Evolutionary conservation across 2,888 invertebrate species (phyloP).

Genomic region (Zhengitettix transpicula): DNA sequence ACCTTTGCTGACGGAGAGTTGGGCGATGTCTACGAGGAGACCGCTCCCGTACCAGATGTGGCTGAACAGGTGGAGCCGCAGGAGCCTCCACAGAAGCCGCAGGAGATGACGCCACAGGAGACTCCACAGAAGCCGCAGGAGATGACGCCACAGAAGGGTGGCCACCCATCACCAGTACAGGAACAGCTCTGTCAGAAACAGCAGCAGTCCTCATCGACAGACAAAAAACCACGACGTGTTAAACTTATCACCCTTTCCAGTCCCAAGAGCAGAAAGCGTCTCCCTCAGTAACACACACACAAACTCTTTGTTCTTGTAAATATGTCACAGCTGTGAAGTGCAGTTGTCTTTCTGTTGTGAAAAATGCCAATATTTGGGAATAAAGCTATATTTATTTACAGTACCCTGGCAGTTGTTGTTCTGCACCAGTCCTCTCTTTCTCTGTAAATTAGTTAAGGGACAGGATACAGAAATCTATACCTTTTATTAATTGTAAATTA

Average conservation of each 20-base stretch:
- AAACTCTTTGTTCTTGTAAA: no score
- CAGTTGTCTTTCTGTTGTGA: no score
- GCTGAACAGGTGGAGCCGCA: background rate
- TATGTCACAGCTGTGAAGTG: no score
- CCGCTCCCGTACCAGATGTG: background rate
- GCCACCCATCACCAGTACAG: background rate
- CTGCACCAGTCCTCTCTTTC: no score
- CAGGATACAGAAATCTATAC: no score
- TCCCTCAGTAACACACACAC: conserved; percentile 1
- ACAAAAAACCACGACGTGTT: conserved; percentile 49
- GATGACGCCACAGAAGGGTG: background rate
- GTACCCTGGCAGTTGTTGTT: no score
- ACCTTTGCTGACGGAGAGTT: conserved; percentile 59
- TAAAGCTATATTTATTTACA: no score
- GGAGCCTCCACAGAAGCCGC: background rate
- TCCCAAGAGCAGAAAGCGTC: conserved; percentile 50
- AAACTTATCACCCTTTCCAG: conserved; percentile 61
- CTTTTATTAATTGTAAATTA: no score
- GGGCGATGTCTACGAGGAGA: conserved; percentile 35
- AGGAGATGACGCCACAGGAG: background rate
- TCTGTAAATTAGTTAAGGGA: no score
- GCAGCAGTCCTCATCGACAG: conserved; percentile 9
- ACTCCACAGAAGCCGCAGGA: background rate
- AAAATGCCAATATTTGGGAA: no score
- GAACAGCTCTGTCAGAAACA: no score